Evolutionary conservation across 2,113 vertebrate genomes (phyloP).

Genomic region (Dipodomys merriami): DNA sequence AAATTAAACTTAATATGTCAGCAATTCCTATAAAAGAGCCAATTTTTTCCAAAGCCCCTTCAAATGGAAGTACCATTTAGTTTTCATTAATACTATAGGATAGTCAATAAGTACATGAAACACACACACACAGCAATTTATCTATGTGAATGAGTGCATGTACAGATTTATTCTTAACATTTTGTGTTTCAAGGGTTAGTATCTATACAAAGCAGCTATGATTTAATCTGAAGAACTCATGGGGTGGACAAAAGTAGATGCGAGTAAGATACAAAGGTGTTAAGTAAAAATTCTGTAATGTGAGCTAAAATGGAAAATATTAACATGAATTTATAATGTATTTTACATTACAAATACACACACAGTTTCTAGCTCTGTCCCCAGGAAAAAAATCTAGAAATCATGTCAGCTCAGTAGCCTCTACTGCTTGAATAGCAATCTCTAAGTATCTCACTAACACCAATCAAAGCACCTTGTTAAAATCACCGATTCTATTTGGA

Average conservation of each 20-base stretch:
- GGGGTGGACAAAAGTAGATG: background rate
- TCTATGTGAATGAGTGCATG: background rate
- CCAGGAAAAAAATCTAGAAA: background rate
- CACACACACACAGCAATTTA: background rate
- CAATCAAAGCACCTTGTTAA: background rate
- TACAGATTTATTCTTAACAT: background rate
- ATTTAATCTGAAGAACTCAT: background rate
- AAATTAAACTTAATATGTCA: slow-evolving; percentile 3
- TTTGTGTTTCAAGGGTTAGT: background rate
- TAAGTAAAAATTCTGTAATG: slow-evolving; percentile 30
- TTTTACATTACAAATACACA: slow-evolving; percentile 2
- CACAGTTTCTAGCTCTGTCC: background rate
- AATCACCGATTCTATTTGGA: background rate
- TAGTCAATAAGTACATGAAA: background rate
- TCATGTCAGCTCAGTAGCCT: background rate
- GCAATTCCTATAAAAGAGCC: slow-evolving; percentile 23
- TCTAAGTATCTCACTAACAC: background rate
- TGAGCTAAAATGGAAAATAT: slow-evolving; percentile 18
- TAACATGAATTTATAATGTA: background rate
- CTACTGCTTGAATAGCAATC: background rate
- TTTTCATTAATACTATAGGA: slow-evolving; percentile 9
- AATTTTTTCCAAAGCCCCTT: slow-evolving; percentile 5
- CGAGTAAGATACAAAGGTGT: background rate
- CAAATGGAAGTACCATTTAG: background rate
- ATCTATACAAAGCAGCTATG: background rate